Base-by-base conservation (phyloP, 2,113 vertebrate species). In the Misgurnus anguillicaudatus region DNA sequence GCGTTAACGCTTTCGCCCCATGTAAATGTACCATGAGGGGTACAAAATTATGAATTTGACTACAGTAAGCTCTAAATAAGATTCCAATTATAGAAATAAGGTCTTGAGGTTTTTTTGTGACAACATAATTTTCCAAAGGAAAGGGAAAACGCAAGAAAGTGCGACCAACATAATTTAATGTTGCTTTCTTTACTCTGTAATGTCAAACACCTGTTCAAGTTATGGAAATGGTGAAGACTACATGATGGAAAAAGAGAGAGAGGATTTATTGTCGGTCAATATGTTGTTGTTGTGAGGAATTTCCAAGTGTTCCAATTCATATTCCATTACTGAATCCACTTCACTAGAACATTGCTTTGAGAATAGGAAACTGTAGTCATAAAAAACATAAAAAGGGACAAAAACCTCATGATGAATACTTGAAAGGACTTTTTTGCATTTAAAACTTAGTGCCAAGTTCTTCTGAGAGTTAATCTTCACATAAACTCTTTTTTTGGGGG, bases 141-240 rank as follows among this genome's bases (percentile, higher is more conserved):
- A 45, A 9, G 42, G 41, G 42, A 45, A 45, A 45, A 45, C 2
- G 4, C 13, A 53, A 11, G 51, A 53, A 17, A 4, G 13, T 53
- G 13, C 0, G 14, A 14, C 16, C 17, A 55, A 53, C 47, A 11
- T 3, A 48, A 48, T 48, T 48, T n/a, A 6, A 55, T 55, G 4
- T 4, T 14, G 53, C 17, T 8, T 19, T 57, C 16, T n/a, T n/a
- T 42, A 42, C 38, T 16, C 31, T 61, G 19, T 61, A 74, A 74
- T 61, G 55, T 45, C n/a, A 58, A 41, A 73, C 42, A 45, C 38
- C 55, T 73, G 55, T 41, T 45, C 21, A 45, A 45, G 53, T 38
- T 31, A 70, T 17, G 47, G 11, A 39, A 55, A 72, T 5, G 7
- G 19, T 10, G 21, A 4, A 73, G 55, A 61, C 71, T 61, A 60